Conservation (phyloP, 2,113 vertebrate species). For the Microtus richardsoni region DNA sequence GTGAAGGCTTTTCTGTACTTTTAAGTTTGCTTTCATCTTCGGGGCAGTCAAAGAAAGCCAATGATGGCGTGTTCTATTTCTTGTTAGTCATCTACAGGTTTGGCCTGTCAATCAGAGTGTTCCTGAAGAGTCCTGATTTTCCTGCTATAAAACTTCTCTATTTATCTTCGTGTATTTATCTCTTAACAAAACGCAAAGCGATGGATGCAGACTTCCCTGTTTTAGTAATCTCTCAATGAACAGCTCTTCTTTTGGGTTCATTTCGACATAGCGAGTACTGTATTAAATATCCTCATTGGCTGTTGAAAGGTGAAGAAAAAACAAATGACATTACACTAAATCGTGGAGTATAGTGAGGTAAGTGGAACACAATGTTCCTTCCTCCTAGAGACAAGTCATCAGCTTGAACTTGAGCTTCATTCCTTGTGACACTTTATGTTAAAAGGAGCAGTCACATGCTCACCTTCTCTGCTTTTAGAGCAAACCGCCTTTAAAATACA, state of each 20-base stretch:
- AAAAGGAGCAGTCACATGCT: background rate
- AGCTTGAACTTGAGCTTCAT: background rate
- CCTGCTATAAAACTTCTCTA: background rate
- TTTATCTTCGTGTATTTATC: background rate
- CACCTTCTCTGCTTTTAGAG: background rate
- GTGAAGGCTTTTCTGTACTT: background rate
- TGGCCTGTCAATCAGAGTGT: background rate
- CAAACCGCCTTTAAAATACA: background rate
- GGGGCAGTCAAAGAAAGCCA: background rate
- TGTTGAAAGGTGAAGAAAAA: background rate
- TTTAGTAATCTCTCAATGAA: background rate
- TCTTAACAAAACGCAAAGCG: background rate
- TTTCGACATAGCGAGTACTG: background rate
- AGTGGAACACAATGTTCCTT: background rate
- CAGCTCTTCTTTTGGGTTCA: background rate
- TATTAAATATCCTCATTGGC: background rate
- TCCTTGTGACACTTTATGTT: background rate
- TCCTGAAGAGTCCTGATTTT: background rate
- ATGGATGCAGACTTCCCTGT: background rate
- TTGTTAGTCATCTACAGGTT: background rate
- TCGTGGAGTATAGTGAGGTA: background rate
- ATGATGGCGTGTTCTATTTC: background rate
- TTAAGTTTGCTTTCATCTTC: background rate
- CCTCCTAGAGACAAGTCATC: background rate
- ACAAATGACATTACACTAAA: background rate